Conservation (phyloP, 2,797 vertebrate species). For the Parotocinclus haroldoi region DNA sequence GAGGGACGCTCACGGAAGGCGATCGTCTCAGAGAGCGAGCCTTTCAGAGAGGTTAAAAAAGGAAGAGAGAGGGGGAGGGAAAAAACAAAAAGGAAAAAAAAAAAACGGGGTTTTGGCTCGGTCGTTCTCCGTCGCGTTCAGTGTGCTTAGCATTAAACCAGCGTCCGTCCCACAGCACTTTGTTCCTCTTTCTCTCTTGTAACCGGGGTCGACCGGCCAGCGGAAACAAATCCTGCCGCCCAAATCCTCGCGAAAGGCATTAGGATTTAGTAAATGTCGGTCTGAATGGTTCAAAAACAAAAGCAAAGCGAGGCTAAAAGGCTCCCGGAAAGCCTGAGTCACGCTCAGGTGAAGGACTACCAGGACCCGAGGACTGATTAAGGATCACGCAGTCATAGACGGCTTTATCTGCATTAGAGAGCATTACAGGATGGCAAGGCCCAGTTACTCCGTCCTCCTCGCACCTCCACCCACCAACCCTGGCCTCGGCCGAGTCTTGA, state of each 20-base stretch:
- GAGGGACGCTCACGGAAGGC: too few relatives aligned
- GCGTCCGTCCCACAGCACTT: constrained; percentile 24
- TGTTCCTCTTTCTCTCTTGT: constrained; percentile 34
- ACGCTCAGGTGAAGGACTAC: background rate
- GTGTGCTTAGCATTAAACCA: constrained; percentile 48
- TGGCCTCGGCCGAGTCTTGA: constrained; percentile 59
- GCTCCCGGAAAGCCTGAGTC: background rate
- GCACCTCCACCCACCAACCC: constrained; percentile 36
- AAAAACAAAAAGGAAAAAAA: too few relatives aligned
- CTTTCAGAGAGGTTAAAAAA: too few relatives aligned
- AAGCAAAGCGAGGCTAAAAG: background rate
- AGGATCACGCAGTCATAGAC: background rate
- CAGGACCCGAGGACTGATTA: background rate
- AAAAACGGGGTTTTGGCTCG: too few relatives aligned
- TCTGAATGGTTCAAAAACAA: too few relatives aligned
- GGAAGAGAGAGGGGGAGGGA: too few relatives aligned
- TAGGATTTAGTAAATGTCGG: too few relatives aligned
- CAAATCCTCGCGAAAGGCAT: too few relatives aligned
- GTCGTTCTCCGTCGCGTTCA: background rate
- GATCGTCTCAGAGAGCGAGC: too few relatives aligned
- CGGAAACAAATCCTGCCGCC: too few relatives aligned
- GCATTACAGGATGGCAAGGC: constrained; percentile 22
- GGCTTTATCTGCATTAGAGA: constrained; percentile 33
- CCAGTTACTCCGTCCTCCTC: too few relatives aligned
- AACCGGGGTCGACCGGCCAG: too few relatives aligned